These are phyloP conservation scores for Apodemia zela DNA, from an alignment of 2,888 invertebrate genomes.

Conservation along the genomic window DNA sequence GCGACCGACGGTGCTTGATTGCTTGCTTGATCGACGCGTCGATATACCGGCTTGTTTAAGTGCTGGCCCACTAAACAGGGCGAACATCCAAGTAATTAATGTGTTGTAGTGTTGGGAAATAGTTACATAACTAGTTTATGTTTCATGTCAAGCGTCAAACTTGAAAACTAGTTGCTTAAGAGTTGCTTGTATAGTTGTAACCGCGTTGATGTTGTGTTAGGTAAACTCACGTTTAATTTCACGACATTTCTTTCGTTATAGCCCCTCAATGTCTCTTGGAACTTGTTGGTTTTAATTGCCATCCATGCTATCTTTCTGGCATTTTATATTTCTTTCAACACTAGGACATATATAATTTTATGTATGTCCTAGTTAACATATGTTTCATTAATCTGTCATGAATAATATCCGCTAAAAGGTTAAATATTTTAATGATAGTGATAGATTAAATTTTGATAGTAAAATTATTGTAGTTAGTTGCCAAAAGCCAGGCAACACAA, in stretches of 20 bases:
- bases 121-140: constrained; percentile 12
- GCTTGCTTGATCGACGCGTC: constrained; percentile 14
- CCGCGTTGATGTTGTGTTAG: neutral
- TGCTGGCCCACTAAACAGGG: constrained; percentile 3
- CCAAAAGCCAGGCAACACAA: neutral
- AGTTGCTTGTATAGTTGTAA: constrained; percentile 8
- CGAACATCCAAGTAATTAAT: constrained; percentile 16
- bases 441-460: neutral
- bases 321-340: neutral
- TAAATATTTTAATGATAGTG: neutral
- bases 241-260: neutral
- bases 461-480: neutral
- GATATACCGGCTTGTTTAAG: neutral
- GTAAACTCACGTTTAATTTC: constrained; percentile 5
- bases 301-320: neutral
- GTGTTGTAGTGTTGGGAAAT: constrained; percentile 7
- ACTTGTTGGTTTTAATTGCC: neutral
- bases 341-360: too few relatives aligned
- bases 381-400: too few relatives aligned
- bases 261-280: neutral
- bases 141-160: constrained; percentile 11
- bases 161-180: constrained; percentile 9
- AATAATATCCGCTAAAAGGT: neutral
- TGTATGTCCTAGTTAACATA: too few relatives aligned
- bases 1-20: constrained; percentile 31